Evolutionary conservation across 1,140 invertebrate species (phyloP).

Genomic region (Magallana gigas): DNA sequence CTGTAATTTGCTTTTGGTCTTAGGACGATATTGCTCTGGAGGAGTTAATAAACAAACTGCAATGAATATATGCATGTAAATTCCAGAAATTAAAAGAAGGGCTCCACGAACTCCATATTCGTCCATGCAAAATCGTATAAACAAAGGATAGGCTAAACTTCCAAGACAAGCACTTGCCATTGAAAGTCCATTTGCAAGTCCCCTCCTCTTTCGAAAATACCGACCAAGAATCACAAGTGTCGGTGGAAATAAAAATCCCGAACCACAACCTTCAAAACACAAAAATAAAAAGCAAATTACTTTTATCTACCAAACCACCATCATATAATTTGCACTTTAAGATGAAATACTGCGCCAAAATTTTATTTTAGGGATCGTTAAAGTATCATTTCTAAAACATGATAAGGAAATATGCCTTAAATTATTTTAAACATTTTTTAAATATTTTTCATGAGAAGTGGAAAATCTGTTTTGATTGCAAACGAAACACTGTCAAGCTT

Average conservation of each 20-base stretch:
- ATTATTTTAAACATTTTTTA: too few relatives aligned
- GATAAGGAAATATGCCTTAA: too few relatives aligned
- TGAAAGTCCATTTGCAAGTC: slow-evolving; percentile 61
- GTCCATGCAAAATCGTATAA: slow-evolving; percentile 58
- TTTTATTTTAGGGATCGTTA: too few relatives aligned
- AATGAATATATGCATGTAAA: slow-evolving; percentile 53
- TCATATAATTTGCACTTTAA: too few relatives aligned
- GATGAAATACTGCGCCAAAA: too few relatives aligned
- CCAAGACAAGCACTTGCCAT: slow-evolving; percentile 57
- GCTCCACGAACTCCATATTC: slow-evolving; percentile 66
- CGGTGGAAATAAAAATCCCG: slow-evolving; percentile 57
- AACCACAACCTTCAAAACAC: slow-evolving; percentile 46
- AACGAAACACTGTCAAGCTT: too few relatives aligned
- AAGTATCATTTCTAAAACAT: too few relatives aligned
- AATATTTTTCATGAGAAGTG: too few relatives aligned
- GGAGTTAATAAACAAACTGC: slow-evolving; percentile 50
- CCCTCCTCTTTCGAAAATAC: slow-evolving; percentile 66
- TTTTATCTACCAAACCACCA: too few relatives aligned
- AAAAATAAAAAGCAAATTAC: too few relatives aligned
- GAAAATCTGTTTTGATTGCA: too few relatives aligned
- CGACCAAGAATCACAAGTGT: slow-evolving; percentile 60
- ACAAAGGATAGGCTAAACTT: slow-evolving; percentile 54
- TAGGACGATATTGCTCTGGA: slow-evolving; percentile 3
- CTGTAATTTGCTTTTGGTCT: slow-evolving; percentile 6
- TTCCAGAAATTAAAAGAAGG: slow-evolving; percentile 86